Base-by-base conservation (phyloP, 2,888 invertebrate genomes). In the Anoncus sp. region DNA sequence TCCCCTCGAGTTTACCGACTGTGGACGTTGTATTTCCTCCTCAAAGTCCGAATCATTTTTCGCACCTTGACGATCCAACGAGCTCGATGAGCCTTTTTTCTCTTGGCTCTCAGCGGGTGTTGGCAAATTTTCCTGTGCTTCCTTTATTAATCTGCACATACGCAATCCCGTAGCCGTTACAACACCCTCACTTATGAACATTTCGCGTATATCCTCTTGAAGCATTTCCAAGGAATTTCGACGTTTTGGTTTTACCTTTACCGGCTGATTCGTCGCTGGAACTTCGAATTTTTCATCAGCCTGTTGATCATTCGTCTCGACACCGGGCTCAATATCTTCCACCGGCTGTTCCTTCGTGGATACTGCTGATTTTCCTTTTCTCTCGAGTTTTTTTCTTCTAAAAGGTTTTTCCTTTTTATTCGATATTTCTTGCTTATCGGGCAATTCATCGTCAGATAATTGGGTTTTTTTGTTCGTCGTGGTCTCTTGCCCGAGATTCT, bases 181-280 rank as follows among this genome's bases (percentile, higher is more conserved):
- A 1, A 95, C 93, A 35, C 93, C 94, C 80, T 94, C 93, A 81
- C 93, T 92, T 67, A 95, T 94, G 85, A 95, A 95, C 94, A 95
- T 95, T 85, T 95, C 95, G 83, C 94, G 93, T 49, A 95, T 94
- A 82, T 95, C 95, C 79, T 94, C 94, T 82, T 95, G 95, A 1
- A 96, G 91, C 87, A 93, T 92, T 84, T 94, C 93, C 59, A 96
- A 86, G 84, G 95, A 95, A 69, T 92, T 92, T 63, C 90, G 85
- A 40, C 91, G 85, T 72, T 87, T 87, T 49, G 81, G 82, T 31
- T 87, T 87, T 9, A 85, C 77, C 59, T 78, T 81, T 9, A 74
- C 65, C 1, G 81, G 72, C 49, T 66, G 62, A 27, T 78, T 59
- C 74, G 81, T 77, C 22, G 53, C 38, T 43, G 60, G 70, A 49